Evolutionary conservation across 2,888 invertebrate species (phyloP).

Genomic region (Lordiphosa fenestrarum): DNA sequence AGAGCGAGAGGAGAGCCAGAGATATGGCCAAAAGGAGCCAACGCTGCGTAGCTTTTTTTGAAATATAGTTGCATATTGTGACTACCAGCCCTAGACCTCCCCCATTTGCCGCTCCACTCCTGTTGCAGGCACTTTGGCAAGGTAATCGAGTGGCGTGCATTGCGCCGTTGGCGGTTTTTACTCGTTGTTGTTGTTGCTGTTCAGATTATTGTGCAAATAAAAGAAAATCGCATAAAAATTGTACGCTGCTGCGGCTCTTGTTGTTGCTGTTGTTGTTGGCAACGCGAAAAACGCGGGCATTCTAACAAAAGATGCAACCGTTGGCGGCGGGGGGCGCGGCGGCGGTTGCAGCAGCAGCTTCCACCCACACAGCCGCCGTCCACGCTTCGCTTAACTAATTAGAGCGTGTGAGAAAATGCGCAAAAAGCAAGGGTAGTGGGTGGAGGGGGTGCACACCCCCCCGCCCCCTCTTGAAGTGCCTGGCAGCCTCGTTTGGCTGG

Average conservation of each 20-base stretch:
- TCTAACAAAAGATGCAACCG: conserved; percentile 65
- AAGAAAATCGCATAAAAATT: conserved; percentile 45
- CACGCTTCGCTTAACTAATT: conserved; percentile 68
- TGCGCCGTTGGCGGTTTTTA: conserved; percentile 17
- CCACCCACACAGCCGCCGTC: conserved; percentile 9
- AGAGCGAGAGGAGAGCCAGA: not conserved
- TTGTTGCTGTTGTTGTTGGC: conserved; percentile 15
- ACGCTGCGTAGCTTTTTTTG: conserved; percentile 24
- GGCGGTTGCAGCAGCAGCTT: too few relatives aligned
- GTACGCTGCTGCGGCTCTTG: conserved; percentile 36
- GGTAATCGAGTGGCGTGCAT: conserved; percentile 21
- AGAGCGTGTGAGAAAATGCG: conserved; percentile 51
- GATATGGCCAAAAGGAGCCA: conserved; percentile 6
- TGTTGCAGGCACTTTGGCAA: not conserved
- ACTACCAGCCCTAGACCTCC: not conserved
- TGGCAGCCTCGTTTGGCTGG: conserved; percentile 32
- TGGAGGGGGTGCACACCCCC: too few relatives aligned
- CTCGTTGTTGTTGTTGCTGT: conserved; percentile 28
- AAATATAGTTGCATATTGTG: conserved; percentile 41
- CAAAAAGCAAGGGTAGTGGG: conserved; percentile 18
- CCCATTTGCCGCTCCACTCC: not conserved
- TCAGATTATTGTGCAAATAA: conserved; percentile 60
- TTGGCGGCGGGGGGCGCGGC: not conserved
- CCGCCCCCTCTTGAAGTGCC: conserved; percentile 5
- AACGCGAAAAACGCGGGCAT: conserved; percentile 43